A percentile compares a stretch with the other conserved stretches of the same genome.
phyloP scores from a whole-genome alignment of 2,888 invertebrate species.

The Hirtodrosophila trivittata region DNA sequence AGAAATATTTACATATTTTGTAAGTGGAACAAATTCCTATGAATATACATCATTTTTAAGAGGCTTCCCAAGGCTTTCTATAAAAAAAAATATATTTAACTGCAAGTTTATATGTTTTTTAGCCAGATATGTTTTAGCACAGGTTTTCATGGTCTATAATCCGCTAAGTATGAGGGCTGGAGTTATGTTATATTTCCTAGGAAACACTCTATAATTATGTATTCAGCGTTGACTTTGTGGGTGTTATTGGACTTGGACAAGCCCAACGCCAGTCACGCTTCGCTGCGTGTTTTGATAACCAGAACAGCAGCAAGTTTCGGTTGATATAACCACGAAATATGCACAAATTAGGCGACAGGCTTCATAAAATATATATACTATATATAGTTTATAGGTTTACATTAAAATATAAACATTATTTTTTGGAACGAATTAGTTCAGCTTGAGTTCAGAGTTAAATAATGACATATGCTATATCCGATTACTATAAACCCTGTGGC shows the following conservation, averaged over 20 bases:
- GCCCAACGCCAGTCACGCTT: constrained; percentile 36
- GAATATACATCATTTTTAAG: no score
- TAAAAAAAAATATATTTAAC: no score
- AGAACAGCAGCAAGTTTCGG: constrained; percentile 2
- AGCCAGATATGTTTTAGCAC: no score
- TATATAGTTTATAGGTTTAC: no score
- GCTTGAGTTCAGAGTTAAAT: constrained; percentile 1
- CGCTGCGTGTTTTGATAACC: constrained; percentile 32
- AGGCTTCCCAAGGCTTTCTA: no score
- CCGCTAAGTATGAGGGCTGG: no score
- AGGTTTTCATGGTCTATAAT: no score
- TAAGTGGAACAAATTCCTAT: no score
- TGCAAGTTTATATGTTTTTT: no score
- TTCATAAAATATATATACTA: not conserved
- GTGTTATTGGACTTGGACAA: constrained; percentile 18
- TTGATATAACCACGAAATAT: constrained; percentile 13
- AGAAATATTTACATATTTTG: no score
- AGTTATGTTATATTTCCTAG: no score
- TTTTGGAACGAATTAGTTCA: constrained; percentile 18
- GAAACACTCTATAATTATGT: not conserved
- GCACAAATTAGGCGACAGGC: constrained; percentile 18
- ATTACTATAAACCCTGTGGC: no score
- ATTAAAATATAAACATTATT: not conserved
- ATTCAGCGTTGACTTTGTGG: constrained; percentile 3
- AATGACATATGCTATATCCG: not conserved